These are phyloP conservation scores for Heliocidaris erythrogramma DNA, from an alignment of 35 echinoderm and acorn worm genomes.

Conservation along the genomic window DNA sequence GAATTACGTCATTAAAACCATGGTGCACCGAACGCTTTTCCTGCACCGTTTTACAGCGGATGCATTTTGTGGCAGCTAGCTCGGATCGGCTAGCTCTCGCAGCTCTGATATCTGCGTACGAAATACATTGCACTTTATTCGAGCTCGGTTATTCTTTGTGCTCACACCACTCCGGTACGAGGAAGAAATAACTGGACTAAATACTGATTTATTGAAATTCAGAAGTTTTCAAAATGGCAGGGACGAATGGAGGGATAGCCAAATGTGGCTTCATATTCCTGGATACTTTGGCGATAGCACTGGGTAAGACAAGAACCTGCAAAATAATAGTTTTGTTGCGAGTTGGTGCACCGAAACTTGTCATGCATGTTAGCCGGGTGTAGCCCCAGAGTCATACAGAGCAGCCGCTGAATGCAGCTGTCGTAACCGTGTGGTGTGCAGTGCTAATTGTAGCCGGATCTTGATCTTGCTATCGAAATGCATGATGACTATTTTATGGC, in stretches of 20 bases:
- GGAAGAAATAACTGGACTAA: conserved; percentile 34
- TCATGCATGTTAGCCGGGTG: background rate
- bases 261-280: conserved; percentile 53
- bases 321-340: background rate
- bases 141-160: background rate
- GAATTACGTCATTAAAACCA: background rate
- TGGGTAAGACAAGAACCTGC: conserved; percentile 14
- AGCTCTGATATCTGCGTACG: too few species aligned
- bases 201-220: background rate
- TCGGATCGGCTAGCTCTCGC: too few species aligned
- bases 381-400: background rate
- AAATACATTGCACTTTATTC: too few species aligned
- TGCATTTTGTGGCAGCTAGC: too few species aligned
- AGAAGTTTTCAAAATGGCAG: conserved; percentile 23
- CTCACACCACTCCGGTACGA: background rate
- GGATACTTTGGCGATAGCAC: conserved; percentile 38
- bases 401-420: background rate
- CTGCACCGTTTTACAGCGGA: too few species aligned
- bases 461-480: too few species aligned
- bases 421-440: background rate
- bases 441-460: too few species aligned
- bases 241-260: conserved; percentile 49
- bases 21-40: background rate
- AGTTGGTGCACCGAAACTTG: background rate
- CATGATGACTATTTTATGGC: too few species aligned